Conservation (phyloP, 2,797 vertebrate species). For the Rhodeus uyekii region DNA sequence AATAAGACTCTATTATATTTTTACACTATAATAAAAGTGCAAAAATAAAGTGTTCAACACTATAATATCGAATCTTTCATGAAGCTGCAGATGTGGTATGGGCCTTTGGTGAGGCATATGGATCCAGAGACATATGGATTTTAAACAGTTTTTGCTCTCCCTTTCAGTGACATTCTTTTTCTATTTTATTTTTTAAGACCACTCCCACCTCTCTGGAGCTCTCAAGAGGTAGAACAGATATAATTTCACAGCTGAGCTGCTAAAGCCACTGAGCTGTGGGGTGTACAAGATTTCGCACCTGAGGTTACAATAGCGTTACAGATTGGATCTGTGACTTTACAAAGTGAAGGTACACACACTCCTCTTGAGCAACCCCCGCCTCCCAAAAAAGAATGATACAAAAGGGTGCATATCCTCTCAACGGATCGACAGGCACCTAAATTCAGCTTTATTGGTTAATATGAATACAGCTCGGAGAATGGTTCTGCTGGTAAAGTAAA, state of each 20-base stretch:
- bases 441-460: background rate
- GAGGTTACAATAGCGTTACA: conserved; percentile 68
- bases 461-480: background rate
- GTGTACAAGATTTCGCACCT: conserved; percentile 72
- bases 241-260: conserved; percentile 78
- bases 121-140: background rate
- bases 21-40: too few species aligned
- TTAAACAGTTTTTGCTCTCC: conserved; percentile 12
- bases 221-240: conserved; percentile 65
- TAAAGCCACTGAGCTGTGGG: conserved; percentile 62
- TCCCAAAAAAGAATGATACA: background rate
- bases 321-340: conserved; percentile 70
- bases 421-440: background rate
- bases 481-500: background rate
- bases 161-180: background rate
- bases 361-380: background rate
- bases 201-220: conserved; percentile 15
- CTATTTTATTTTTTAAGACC: background rate
- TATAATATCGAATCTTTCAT: conserved; percentile 60
- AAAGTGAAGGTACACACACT: conserved; percentile 41
- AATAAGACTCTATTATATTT: too few species aligned
- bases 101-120: conserved; percentile 49
- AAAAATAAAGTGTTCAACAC: too few species aligned
- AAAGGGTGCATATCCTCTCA: conserved; percentile 18
- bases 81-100: conserved; percentile 43